Evolutionary conservation across 2,113 vertebrate genomes (phyloP).

Genomic region (Aldabrachelys gigantea): DNA sequence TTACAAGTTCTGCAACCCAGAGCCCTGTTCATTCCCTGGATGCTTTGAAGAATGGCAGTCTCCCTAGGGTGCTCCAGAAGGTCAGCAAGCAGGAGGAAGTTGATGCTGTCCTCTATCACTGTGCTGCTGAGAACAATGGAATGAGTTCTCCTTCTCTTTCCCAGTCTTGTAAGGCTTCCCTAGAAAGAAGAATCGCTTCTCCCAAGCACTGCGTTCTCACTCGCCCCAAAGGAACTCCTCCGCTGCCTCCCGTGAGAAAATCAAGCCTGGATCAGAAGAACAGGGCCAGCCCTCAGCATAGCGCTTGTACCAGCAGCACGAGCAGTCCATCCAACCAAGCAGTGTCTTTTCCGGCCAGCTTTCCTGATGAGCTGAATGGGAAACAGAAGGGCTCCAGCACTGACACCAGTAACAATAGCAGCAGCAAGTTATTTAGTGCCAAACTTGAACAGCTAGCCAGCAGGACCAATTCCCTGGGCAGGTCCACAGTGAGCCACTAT

Average conservation of each 20-base stretch:
- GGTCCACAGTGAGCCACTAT: constrained; percentile 86
- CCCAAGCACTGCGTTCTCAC: constrained; percentile 89
- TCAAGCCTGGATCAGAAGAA: constrained; percentile 97
- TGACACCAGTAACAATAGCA: constrained; percentile 84
- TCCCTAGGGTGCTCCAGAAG: constrained; percentile 84
- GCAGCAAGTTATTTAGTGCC: constrained; percentile 93
- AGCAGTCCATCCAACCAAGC: constrained; percentile 79
- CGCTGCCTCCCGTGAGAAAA: constrained; percentile 93
- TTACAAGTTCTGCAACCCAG: constrained; percentile 67
- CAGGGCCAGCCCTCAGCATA: constrained; percentile 91
- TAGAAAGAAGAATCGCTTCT: constrained; percentile 86
- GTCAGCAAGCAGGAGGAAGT: constrained; percentile 82
- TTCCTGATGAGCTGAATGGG: constrained; percentile 80
- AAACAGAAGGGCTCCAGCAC: constrained; percentile 82
- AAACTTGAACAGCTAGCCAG: constrained; percentile 93
- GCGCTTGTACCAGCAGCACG: constrained; percentile 63
- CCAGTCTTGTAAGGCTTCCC: constrained; percentile 80
- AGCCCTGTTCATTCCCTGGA: constrained; percentile 78
- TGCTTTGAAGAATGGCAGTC: constrained; percentile 84
- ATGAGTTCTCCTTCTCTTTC: constrained; percentile 52
- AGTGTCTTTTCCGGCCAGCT: constrained; percentile 73
- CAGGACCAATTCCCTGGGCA: constrained; percentile 92
- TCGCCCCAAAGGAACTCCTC: constrained; percentile 92
- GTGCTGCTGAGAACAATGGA: constrained; percentile 68
- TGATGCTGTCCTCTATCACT: constrained; percentile 71